These are phyloP conservation scores for Enteromius paludinosus DNA, from an alignment of 2,797 vertebrate genomes.

Conservation along the genomic window DNA sequence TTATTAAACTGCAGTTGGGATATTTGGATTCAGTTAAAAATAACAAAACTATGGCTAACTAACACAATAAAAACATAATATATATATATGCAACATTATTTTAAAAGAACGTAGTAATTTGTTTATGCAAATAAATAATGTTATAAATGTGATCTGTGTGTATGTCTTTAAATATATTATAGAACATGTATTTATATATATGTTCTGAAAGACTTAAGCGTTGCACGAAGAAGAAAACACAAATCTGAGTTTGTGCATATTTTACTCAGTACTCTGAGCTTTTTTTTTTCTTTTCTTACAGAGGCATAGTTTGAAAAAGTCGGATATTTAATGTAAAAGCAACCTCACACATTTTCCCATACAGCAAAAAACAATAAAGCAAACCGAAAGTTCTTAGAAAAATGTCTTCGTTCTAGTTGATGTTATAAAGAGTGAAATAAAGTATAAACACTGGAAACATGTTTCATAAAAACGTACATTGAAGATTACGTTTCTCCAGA, in stretches of 20 bases:
- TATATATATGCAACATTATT: too few species aligned
- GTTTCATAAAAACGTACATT: conserved; percentile 67
- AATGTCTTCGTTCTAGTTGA: conserved; percentile 75
- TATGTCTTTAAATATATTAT: too few species aligned
- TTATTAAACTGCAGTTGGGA: too few species aligned
- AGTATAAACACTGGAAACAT: conserved; percentile 76
- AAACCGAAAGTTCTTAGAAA: conserved; percentile 78
- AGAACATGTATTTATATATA: not conserved
- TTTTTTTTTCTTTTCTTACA: conserved; percentile 74
- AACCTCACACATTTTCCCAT: conserved; percentile 72
- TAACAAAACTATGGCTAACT: too few species aligned
- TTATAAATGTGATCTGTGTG: too few species aligned
- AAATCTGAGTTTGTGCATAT: conserved; percentile 70
- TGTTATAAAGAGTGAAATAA: conserved; percentile 73
- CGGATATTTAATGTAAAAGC: conserved; percentile 80
- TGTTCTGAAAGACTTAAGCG: not conserved
- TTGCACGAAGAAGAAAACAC: conserved; percentile 49
- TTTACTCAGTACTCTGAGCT: conserved; percentile 76
- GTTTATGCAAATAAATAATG: too few species aligned
- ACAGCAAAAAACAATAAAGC: conserved; percentile 68
- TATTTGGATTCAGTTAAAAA: too few species aligned
- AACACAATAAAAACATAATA: too few species aligned
- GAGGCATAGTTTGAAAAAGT: conserved; percentile 82
- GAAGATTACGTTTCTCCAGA: conserved; percentile 75
- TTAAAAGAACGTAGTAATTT: too few species aligned